Conservation (phyloP, 2,888 invertebrate genomes). For the Drosophila merina region DNA sequence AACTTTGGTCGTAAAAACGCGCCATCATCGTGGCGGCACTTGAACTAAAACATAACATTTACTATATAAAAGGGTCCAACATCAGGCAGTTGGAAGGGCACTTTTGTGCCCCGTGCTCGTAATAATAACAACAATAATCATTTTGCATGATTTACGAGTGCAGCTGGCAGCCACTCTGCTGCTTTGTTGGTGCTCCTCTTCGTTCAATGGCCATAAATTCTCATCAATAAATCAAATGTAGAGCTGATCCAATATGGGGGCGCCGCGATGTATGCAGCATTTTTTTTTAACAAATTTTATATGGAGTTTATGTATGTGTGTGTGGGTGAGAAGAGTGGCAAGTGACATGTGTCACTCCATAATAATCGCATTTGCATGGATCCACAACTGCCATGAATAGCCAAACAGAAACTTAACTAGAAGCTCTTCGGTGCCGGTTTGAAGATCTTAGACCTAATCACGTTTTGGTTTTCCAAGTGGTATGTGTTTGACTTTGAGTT, state of each 20-base stretch:
- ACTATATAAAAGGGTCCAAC: constrained; percentile 2
- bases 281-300: constrained; percentile 7
- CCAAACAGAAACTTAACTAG: constrained; percentile 60
- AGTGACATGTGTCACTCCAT: constrained; percentile 45
- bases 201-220: constrained; percentile 65
- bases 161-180: constrained; percentile 45
- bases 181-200: constrained; percentile 28
- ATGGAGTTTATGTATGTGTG: constrained; percentile 5
- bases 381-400: constrained; percentile 42
- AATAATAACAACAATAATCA: constrained; percentile 49
- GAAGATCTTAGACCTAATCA: constrained; percentile 77
- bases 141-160: constrained; percentile 64
- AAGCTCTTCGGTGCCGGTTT: constrained; percentile 61
- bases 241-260: constrained; percentile 39
- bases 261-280: constrained; percentile 28
- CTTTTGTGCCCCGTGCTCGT: constrained; percentile 6
- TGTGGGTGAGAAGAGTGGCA: constrained; percentile 41
- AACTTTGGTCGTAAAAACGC: constrained; percentile 35
- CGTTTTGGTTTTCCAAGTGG: constrained; percentile 49
- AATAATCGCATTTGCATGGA: constrained; percentile 52
- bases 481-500: constrained; percentile 7
- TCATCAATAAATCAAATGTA: constrained; percentile 69
- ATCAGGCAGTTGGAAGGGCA: constrained; percentile 1
- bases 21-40: constrained; percentile 18
- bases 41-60: constrained; percentile 30